Evolutionary conservation across 2,888 invertebrate genomes (phyloP).

Genomic region (Elegia similella): DNA sequence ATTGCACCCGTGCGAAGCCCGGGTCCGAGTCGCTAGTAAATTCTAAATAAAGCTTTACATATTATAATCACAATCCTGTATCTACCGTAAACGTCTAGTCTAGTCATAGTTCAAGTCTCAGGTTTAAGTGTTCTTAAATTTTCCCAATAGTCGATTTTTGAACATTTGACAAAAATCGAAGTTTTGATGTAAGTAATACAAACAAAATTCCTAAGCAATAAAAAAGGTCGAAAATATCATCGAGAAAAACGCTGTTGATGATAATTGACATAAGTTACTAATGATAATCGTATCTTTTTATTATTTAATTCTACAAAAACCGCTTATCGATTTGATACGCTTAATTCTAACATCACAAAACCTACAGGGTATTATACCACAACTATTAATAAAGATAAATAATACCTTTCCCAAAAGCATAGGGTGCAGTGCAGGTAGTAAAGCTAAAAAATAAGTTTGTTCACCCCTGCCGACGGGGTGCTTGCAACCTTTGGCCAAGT

Average conservation of each 20-base stretch:
- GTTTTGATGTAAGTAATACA: too few species aligned
- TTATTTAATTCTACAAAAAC: conserved; percentile 5
- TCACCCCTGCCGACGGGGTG: conserved; percentile 55
- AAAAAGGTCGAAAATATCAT: too few species aligned
- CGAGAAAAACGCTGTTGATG: not conserved
- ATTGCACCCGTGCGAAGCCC: too few species aligned
- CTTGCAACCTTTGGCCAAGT: conserved; percentile 2
- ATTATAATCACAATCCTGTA: too few species aligned
- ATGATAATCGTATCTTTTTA: not conserved
- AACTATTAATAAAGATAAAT: conserved; percentile 15
- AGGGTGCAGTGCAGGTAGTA: conserved; percentile 14
- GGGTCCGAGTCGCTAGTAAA: too few species aligned
- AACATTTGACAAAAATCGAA: too few species aligned
- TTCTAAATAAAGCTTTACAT: too few species aligned
- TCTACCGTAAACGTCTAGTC: too few species aligned
- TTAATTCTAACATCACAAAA: conserved; percentile 13
- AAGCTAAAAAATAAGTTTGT: conserved; percentile 44
- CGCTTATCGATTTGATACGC: conserved; percentile 7
- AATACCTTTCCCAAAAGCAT: conserved; percentile 8
- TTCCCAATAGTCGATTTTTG: too few species aligned
- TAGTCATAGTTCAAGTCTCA: too few species aligned
- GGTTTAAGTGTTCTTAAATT: too few species aligned
- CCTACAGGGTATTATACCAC: conserved; percentile 15
- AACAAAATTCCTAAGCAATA: too few species aligned
- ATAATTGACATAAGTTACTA: not conserved